A percentile compares a stretch with the other conserved stretches of the same genome.
These are phyloP conservation scores for Drosophila borealis DNA, from an alignment of 2,888 invertebrate genomes.

Conservation along the genomic window DNA sequence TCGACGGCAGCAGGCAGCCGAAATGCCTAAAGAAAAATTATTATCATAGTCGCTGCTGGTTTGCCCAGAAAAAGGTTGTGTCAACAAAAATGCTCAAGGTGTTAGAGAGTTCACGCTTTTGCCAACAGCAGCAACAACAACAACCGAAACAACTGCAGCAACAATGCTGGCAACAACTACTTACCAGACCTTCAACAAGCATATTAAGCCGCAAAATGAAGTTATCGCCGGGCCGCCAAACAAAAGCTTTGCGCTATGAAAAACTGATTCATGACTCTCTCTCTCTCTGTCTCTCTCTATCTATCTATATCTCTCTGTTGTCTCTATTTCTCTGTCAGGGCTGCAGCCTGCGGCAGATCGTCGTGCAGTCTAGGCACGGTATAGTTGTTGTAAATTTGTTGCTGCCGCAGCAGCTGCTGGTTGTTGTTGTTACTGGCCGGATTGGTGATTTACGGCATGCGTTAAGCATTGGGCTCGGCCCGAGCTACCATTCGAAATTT, in stretches of 20 bases:
- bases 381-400: conserved; percentile 82
- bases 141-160: conserved; percentile 38
- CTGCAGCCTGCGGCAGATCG: conserved; percentile 42
- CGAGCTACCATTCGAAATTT: conserved; percentile 75
- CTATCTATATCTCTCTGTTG: conserved; percentile 21
- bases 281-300: conserved; percentile 6
- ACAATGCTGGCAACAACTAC: conserved; percentile 68
- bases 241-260: conserved; percentile 78
- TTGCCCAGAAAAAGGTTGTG: conserved; percentile 72
- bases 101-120: conserved; percentile 80
- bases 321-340: background rate
- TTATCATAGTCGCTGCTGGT: conserved; percentile 64
- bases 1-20: conserved; percentile 68
- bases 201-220: conserved; percentile 79
- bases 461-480: conserved; percentile 63
- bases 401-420: conserved; percentile 60
- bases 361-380: conserved; percentile 74
- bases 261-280: conserved; percentile 75
- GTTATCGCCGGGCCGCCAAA: conserved; percentile 74
- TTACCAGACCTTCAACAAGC: conserved; percentile 77
- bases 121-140: conserved; percentile 52
- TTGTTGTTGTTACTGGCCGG: conserved; percentile 47
- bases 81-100: conserved; percentile 78
- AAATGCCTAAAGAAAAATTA: conserved; percentile 70
- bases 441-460: conserved; percentile 82